Base-by-base conservation (phyloP, 1,140 invertebrate species). In the Pseudomyrmex cubaensis region DNA sequence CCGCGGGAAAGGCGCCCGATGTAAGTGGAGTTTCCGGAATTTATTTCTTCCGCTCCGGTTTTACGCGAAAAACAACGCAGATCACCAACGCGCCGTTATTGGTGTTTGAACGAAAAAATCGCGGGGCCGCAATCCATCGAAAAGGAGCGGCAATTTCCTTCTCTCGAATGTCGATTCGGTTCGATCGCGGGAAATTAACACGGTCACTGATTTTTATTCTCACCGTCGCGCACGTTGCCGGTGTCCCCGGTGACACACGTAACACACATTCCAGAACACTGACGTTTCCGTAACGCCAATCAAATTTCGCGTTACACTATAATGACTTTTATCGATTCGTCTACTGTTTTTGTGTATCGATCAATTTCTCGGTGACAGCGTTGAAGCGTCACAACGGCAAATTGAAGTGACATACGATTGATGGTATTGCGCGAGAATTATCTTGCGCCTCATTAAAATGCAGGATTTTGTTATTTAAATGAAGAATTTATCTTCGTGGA, bases 11-110 rank as follows among this genome's bases (percentile, higher is more conserved):
- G 7, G 35, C 52, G 52, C 50, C 2, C n/a, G 22, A 8, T 35
- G 22, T 59, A 59, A 59, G 66, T 44, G 15, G 44, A 59, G 64
- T 50, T 70, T 70, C 46, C 66, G 66, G 66, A 80, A 80, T 80
- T 72, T 80, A 80, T 80, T 80, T 15, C 66, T 80, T 80, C 44
- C 64, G 66, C 66, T 8, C 8, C 44, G 8, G 35, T 22, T 44
- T n/a, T 17, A 44, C 22, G 12, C 61, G 48, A 22, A 50, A 76
- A 73, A 56, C 2, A 35, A 35, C 35, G 35, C 54, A 35, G 52
- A 59, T 64, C 62, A 15, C 61, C 10, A 62, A 12, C 67, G 25
- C 20, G 20, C 20, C 59, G 5, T 35, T 35, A 0, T 35, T 35
- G 35, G 7, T 7, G 35, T 35, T 35, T 35, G 35, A 35, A 35